These are phyloP conservation scores for Donacobius atricapilla DNA, from an alignment of 2,113 vertebrate species.

Conservation along the genomic window DNA sequence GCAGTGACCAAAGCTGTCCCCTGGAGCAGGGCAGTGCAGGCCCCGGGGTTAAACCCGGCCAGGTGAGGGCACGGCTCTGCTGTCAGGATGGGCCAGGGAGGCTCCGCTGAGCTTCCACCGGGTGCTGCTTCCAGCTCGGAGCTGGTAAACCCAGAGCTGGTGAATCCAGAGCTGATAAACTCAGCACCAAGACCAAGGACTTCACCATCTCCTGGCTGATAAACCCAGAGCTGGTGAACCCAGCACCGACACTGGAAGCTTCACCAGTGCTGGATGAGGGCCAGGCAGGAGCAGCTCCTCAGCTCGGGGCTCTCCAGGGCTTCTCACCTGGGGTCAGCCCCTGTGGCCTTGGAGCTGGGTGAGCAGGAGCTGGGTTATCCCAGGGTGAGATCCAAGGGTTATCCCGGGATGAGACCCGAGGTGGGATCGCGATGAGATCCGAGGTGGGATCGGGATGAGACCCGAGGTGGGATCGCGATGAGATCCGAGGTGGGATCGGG, in stretches of 20 bases:
- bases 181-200: accelerated
- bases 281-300: background rate
- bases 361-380: background rate
- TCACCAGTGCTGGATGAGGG: background rate
- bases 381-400: background rate
- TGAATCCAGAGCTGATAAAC: background rate
- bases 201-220: background rate
- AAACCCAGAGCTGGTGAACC: background rate
- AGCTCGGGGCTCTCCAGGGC: background rate
- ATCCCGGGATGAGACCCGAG: too few species aligned
- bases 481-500: background rate
- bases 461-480: too few species aligned
- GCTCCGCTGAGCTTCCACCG: background rate
- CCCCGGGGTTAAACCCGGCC: background rate
- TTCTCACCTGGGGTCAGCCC: background rate
- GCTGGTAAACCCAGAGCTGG: background rate
- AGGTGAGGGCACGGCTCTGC: background rate
- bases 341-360: too few species aligned
- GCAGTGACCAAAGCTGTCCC: background rate
- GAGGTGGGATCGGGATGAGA: background rate
- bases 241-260: background rate
- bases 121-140: background rate
- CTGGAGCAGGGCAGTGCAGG: too few species aligned
- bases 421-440: accelerated
- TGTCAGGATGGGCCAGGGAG: background rate